These are phyloP conservation scores for Pseudochromis fuscus DNA, from an alignment of 2,797 vertebrate species.

Conservation along the genomic window DNA sequence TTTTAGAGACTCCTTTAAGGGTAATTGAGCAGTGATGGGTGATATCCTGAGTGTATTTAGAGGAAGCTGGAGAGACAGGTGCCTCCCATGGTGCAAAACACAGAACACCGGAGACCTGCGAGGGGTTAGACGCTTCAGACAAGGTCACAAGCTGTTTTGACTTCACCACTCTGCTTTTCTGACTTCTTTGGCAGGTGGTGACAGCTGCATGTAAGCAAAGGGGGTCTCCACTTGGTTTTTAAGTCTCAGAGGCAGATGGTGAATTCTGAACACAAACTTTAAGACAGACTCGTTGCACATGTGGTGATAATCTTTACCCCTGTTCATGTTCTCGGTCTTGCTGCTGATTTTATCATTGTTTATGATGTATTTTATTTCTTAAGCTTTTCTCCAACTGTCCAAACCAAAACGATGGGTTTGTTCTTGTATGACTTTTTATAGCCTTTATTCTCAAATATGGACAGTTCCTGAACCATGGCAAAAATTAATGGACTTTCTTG, in stretches of 20 bases:
- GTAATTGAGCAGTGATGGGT: constrained; percentile 46
- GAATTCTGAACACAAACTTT: constrained; percentile 32
- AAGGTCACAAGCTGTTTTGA: constrained; percentile 83
- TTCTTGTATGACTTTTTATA: constrained; percentile 51
- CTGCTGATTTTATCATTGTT: not conserved
- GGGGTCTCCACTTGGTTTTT: constrained; percentile 44
- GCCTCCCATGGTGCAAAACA: constrained; percentile 71
- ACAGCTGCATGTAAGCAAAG: constrained; percentile 76
- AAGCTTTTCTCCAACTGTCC: not conserved
- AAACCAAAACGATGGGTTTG: constrained; percentile 18
- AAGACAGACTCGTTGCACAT: constrained; percentile 27
- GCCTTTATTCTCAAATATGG: constrained; percentile 48
- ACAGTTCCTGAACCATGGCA: constrained; percentile 61
- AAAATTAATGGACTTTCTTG: constrained; percentile 63
- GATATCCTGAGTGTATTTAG: constrained; percentile 64
- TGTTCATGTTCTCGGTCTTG: constrained; percentile 7
- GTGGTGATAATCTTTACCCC: constrained; percentile 33
- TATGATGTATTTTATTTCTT: constrained; percentile 1
- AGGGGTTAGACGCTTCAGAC: constrained; percentile 74
- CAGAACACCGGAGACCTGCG: constrained; percentile 62
- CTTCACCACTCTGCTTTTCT: constrained; percentile 71
- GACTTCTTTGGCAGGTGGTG: constrained; percentile 74
- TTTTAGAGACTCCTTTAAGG: constrained; percentile 58
- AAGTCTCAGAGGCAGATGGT: constrained; percentile 36
- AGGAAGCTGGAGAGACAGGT: constrained; percentile 77